Conservation (phyloP, 2,888 invertebrate genomes). For the Bhutanitis thaidina region DNA sequence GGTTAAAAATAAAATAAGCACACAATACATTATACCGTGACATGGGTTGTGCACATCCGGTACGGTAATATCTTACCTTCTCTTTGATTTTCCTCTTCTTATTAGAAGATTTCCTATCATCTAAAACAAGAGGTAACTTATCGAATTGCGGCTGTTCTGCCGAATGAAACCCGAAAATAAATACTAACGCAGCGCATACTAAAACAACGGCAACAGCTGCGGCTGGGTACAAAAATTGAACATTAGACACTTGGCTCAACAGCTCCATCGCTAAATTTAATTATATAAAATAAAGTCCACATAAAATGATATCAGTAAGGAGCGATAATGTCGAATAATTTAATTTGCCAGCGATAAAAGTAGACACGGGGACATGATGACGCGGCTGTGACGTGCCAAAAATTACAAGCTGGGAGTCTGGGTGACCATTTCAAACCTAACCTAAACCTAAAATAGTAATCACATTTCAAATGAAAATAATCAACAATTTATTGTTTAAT, state of each 20-base stretch:
- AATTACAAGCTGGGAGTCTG: slow-evolving; percentile 29
- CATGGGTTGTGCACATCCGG: slow-evolving; percentile 36
- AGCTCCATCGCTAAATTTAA: slow-evolving; percentile 78
- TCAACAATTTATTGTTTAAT: too few species aligned
- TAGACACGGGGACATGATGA: slow-evolving; percentile 82
- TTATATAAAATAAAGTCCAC: slow-evolving; percentile 48
- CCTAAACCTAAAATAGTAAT: too few species aligned
- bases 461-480: too few species aligned
- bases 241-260: slow-evolving; percentile 78
- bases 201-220: slow-evolving; percentile 83
- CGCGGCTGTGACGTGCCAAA: slow-evolving; percentile 85
- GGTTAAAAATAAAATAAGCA: slow-evolving; percentile 77
- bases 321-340: slow-evolving; percentile 73
- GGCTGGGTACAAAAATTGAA: slow-evolving; percentile 77
- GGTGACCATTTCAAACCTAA: slow-evolving; percentile 16
- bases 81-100: slow-evolving; percentile 86
- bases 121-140: slow-evolving; percentile 81
- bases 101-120: slow-evolving; percentile 83
- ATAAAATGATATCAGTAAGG: slow-evolving; percentile 69
- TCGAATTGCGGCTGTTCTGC: slow-evolving; percentile 90
- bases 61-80: slow-evolving; percentile 77
- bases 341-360: slow-evolving; percentile 75
- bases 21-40: slow-evolving; percentile 39
- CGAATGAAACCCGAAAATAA: slow-evolving; percentile 88
- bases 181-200: slow-evolving; percentile 86